Evolutionary conservation across 2,888 invertebrate genomes (phyloP), one percentile per base, ranked within the genome.

Genomic region (Embidobia sp.): DNA sequence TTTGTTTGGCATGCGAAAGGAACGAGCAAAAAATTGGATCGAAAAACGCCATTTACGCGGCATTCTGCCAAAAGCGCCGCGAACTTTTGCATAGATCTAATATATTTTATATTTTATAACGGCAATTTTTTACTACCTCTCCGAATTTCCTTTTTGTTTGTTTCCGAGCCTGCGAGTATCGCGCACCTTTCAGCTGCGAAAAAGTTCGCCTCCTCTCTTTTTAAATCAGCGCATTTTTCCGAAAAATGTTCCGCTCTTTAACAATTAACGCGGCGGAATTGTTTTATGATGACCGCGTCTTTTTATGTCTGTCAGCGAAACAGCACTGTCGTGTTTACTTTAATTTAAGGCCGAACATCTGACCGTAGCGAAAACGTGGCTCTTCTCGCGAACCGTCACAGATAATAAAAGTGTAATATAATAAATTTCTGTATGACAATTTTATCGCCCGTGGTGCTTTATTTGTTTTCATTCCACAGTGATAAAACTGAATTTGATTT

Each of bases 101-200:
- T 49, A 49, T 63, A 63, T 63, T 48, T 35, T 33, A 48, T 35
- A 61, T 61, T 61, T 61, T 61, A 61, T 61, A 46, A 35, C 46
- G 13, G 16, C 22, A 26, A 63, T 63, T 49, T 63, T 61, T 61
- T 42, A 33, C 33, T 11, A 33, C 33, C 11, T 40, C 16, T 40
- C 18, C 11, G 1, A 35, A 35, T 35, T 13, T 13, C n/a, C 29
- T 29, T 29, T 29, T 5, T n/a, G 29, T n/a, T 29, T n/a, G 8
- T 8, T 29, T 22, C 3, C 2, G 2, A 29, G 8, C 8, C 29
- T 8, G n/a, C 29, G n/a, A 29, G 4, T 29, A 4, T 22, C 22
- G 6, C 22, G 6, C 22, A 22, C 3, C 22, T 22, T 22, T 4
- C 6, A 22, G 22, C 6, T 22, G 6, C n/a, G n/a, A n/a, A n/a